Evolutionary conservation across 2,113 vertebrate species (phyloP), one percentile per base, ranked within the genome.

Genomic region (Pungitius pungitius): DNA sequence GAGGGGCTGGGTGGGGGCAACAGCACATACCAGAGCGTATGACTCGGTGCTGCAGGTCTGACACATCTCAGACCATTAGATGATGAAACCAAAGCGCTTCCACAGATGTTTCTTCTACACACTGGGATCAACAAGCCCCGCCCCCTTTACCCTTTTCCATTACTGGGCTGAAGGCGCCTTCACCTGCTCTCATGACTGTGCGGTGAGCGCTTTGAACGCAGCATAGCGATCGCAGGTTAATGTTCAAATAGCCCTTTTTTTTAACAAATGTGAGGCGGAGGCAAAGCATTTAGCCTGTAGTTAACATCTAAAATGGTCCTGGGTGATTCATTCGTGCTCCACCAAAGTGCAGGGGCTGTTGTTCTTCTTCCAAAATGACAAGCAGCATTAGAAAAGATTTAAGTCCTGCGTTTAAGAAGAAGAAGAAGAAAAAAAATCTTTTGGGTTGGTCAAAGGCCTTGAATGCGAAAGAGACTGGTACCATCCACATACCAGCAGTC

Each of bases 31-130:
- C 93, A 93, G 83, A 93, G 91, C 82, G 81, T 92, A 94, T 93
- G 93, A 94, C 93, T 92, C 92, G 87, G 91, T 88, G 92, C 90
- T 91, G 89, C 91, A 86, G 90, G 90, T 93, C 89, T 91, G 92
- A 91, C 91, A 91, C 89, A 90, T 91, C 89, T 92, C 89, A 90
- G 89, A 6, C 78, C 84, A 85, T 83, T n/a, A 88, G 89, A 89
- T 89, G 87, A 87, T 82, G 88, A 91, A 92, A 91, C 88, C 84
- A 91, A 91, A 93, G 90, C 90, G 85, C 87, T 93, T 91, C 80
- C 90, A 92, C 92, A 94, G 90, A 92, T 91, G 87, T 90, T 94
- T 85, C 85, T 94, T 85, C 85, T 83, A 81, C 83, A 87, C 84
- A 87, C 81, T 84, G 87, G 84, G 87, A 91, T 83, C 89, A 86